Percentiles rank a stretch among this genome's conserved stretches.
phyloP scores from a whole-genome alignment of 1,140 invertebrate species.

The Chionoecetes opilio region DNA sequence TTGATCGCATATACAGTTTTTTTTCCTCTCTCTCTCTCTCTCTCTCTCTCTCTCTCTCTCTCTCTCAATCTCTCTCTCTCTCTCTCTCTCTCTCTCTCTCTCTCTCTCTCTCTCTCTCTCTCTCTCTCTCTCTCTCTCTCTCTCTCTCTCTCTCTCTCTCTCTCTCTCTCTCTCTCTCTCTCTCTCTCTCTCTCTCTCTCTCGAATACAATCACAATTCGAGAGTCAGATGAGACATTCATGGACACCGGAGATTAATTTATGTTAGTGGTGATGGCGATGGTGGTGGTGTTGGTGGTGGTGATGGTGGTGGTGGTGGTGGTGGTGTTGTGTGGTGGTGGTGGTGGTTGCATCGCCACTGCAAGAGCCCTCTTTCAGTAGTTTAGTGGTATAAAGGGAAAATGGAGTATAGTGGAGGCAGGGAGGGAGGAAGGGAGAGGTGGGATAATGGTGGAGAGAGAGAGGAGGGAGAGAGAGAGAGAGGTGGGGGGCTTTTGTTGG shows the following conservation, averaged over 20 bases:
- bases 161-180: constrained; percentile 38
- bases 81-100: constrained; percentile 38
- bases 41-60: neutral
- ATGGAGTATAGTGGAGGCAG: too few relatives aligned
- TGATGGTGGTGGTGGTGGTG: neutral
- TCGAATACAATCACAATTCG: neutral
- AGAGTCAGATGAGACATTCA: too few relatives aligned
- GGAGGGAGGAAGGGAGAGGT: too few relatives aligned
- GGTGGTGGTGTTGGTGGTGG: neutral
- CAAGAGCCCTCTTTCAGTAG: too few relatives aligned
- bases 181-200: constrained; percentile 5
- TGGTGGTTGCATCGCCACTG: too few relatives aligned
- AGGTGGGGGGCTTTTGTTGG: too few relatives aligned
- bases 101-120: neutral
- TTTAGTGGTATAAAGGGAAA: too few relatives aligned
- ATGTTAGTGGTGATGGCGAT: neutral
- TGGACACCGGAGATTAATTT: neutral
- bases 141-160: constrained; percentile 9
- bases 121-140: neutral
- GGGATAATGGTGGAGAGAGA: too few relatives aligned
- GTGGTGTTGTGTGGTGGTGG: too few relatives aligned
- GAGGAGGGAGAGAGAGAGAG: too few relatives aligned
- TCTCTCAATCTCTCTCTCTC: neutral
- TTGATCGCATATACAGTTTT: too few relatives aligned
- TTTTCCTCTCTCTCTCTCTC: neutral